phyloP scores from a whole-genome alignment of 2,888 invertebrate species.

The Cremastinae sp. region DNA sequence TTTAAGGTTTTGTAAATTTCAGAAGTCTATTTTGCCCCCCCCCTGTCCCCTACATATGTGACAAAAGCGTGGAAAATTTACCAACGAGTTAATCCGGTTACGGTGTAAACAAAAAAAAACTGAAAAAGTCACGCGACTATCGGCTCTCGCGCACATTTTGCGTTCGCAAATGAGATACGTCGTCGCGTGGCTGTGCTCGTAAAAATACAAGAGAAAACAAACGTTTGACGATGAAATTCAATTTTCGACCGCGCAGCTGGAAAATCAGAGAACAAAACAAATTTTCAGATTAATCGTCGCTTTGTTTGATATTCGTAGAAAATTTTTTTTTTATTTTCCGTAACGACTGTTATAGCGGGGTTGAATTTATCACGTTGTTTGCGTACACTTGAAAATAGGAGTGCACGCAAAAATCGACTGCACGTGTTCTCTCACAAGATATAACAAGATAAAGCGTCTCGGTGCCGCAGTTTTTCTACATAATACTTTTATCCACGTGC shows the following conservation, averaged over 20 bases:
- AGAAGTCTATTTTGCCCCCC: no score
- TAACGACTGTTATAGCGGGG: background rate
- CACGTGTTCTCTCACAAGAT: constrained; percentile 35
- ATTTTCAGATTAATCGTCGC: no score
- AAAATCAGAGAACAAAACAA: no score
- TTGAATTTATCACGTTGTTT: background rate
- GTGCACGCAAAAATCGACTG: constrained; percentile 10
- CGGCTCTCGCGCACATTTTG: background rate
- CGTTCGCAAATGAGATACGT: background rate
- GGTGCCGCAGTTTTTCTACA: no score
- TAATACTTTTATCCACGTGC: no score
- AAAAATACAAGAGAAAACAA: background rate
- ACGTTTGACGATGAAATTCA: background rate
- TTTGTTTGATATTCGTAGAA: no score
- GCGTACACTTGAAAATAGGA: background rate
- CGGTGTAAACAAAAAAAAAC: background rate
- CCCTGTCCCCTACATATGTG: no score
- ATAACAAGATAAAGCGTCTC: no score
- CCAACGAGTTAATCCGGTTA: no score
- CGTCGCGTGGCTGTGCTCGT: no score
- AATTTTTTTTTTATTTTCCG: background rate
- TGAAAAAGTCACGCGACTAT: constrained; percentile 2
- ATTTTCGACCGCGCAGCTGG: background rate
- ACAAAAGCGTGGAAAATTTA: no score
- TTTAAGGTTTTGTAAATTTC: no score